These are phyloP conservation scores for Lynx canadensis DNA, from an alignment of 2,113 vertebrate species.

Conservation along the genomic window DNA sequence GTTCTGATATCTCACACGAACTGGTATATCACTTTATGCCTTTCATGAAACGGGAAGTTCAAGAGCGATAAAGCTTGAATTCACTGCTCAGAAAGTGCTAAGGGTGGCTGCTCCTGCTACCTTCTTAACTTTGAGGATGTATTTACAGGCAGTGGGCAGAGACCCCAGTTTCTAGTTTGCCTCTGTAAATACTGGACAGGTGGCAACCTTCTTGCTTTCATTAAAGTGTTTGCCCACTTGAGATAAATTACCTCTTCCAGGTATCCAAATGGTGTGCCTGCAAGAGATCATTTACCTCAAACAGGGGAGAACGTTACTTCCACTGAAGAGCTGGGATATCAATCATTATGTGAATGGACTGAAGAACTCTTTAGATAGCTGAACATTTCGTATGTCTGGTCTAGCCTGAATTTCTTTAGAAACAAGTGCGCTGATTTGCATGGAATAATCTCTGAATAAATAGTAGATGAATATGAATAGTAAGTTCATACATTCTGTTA, in stretches of 20 bases:
- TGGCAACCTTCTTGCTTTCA: constrained; percentile 78
- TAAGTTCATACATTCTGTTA: constrained; percentile 41
- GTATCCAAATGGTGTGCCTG: constrained; percentile 80
- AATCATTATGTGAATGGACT: constrained; percentile 63
- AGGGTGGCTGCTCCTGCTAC: neutral
- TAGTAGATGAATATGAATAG: neutral
- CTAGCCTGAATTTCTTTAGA: constrained; percentile 48
- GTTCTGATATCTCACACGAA: neutral
- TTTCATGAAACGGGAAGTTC: constrained; percentile 34
- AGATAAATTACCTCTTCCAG: constrained; percentile 79
- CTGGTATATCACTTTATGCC: neutral
- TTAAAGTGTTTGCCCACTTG: constrained; percentile 70
- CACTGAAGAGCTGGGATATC: constrained; percentile 57
- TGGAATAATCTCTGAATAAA: constrained; percentile 39
- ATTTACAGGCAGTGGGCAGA: constrained; percentile 62
- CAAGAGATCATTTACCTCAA: constrained; percentile 83
- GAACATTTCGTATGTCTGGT: constrained; percentile 27
- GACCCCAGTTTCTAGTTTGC: constrained; percentile 52
- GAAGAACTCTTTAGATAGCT: constrained; percentile 24
- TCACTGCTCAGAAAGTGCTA: constrained; percentile 19
- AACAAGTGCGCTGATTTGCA: constrained; percentile 47
- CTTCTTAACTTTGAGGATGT: constrained; percentile 47
- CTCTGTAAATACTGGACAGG: constrained; percentile 75
- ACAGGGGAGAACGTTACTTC: constrained; percentile 73
- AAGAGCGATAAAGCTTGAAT: neutral